phyloP scores from a whole-genome alignment of 2,888 invertebrate species.

The Volucella bombylans region DNA sequence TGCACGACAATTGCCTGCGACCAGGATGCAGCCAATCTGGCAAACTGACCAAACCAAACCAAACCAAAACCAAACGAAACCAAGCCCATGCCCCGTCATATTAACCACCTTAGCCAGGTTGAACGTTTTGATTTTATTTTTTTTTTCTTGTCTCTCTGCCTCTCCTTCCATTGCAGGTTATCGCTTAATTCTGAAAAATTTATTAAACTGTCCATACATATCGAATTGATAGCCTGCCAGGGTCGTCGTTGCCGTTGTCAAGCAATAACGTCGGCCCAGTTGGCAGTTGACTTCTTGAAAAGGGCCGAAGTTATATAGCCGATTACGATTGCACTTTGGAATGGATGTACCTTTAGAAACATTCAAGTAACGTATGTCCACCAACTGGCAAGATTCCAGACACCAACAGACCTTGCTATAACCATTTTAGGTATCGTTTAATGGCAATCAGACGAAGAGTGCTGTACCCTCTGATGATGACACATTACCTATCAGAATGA shows the following conservation, averaged over 20 bases:
- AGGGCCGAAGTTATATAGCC: constrained; percentile 40
- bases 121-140: constrained; percentile 46
- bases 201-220: constrained; percentile 68
- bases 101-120: constrained; percentile 31
- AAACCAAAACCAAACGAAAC: constrained; percentile 14
- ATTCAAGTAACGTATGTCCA: constrained; percentile 17
- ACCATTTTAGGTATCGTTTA: constrained; percentile 71
- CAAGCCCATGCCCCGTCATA: constrained; percentile 30
- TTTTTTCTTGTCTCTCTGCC: background rate
- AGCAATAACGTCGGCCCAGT: constrained; percentile 27
- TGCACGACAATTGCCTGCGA: constrained; percentile 74
- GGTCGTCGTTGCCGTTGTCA: constrained; percentile 59
- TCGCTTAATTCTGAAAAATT: constrained; percentile 73
- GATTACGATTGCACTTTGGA: constrained; percentile 6
- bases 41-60: constrained; percentile 11
- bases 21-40: constrained; percentile 12
- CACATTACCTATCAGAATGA: constrained; percentile 69
- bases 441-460: constrained; percentile 63
- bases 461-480: constrained; percentile 70
- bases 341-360: background rate
- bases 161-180: constrained; percentile 41
- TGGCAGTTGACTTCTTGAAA: constrained; percentile 51
- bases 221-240: constrained; percentile 64
- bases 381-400: constrained; percentile 69
- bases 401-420: constrained; percentile 68